phyloP scores from a whole-genome alignment of 2,888 invertebrate species.

The Argynnis bischoffii region DNA sequence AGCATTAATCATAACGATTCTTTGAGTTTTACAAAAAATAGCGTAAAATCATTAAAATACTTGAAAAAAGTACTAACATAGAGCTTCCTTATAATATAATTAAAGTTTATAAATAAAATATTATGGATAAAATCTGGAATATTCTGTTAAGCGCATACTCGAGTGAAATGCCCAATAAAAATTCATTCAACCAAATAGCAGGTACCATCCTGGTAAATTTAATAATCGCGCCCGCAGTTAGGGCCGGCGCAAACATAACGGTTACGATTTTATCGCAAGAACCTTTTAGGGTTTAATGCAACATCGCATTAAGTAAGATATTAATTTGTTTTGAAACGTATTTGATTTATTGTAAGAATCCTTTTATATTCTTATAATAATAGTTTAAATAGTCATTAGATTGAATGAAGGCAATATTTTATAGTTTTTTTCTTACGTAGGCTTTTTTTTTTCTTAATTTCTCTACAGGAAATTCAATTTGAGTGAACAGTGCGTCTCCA shows the following conservation, averaged over 20 bases:
- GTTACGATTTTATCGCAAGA: constrained; percentile 18
- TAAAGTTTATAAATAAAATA: not conserved
- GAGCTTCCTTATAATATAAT: too few relatives aligned
- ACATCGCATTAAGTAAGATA: not conserved
- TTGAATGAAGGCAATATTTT: too few relatives aligned
- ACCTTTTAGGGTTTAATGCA: constrained; percentile 23
- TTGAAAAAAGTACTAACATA: too few relatives aligned
- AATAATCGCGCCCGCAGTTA: constrained; percentile 28
- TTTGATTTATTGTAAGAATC: not conserved
- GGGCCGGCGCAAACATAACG: constrained; percentile 16
- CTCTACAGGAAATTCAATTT: too few relatives aligned
- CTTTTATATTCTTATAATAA: not conserved
- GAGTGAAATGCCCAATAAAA: constrained; percentile 26
- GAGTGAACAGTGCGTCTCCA: too few relatives aligned
- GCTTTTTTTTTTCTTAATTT: too few relatives aligned
- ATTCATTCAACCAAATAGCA: constrained; percentile 19
- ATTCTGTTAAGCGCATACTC: constrained; percentile 2
- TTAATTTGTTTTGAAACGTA: not conserved
- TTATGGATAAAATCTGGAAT: not conserved
- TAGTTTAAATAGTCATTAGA: not conserved
- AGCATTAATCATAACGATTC: too few relatives aligned
- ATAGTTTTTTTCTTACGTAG: too few relatives aligned
- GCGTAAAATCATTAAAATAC: too few relatives aligned
- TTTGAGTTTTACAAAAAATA: too few relatives aligned
- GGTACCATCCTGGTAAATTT: constrained; percentile 30